A percentile compares a stretch with the other conserved stretches of the same genome.
These are phyloP conservation scores for Harpagoxenus sublaevis DNA, from an alignment of 2,888 invertebrate genomes.

Conservation along the genomic window DNA sequence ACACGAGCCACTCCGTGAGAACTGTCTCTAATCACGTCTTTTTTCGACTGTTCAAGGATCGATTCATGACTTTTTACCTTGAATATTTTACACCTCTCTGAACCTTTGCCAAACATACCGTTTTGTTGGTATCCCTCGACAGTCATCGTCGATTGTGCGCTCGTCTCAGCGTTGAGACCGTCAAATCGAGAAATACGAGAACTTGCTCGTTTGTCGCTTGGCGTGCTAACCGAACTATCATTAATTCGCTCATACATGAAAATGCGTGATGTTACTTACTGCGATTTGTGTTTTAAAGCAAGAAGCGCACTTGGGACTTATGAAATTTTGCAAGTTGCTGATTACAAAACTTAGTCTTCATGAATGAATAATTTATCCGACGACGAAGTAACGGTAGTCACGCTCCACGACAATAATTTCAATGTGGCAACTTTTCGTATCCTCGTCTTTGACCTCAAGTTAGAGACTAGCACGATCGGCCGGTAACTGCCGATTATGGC, in stretches of 20 bases:
- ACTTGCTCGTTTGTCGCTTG: slow-evolving; percentile 3
- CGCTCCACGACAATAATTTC: not conserved
- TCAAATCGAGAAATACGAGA: slow-evolving; percentile 39
- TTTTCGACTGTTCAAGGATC: slow-evolving; percentile 83
- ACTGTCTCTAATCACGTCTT: slow-evolving; percentile 78
- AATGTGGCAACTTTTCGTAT: not conserved
- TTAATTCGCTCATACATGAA: not conserved
- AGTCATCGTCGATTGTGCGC: slow-evolving; percentile 61
- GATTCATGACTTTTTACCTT: slow-evolving; percentile 74
- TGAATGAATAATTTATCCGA: not conserved
- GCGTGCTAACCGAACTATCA: not conserved
- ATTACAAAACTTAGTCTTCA: not conserved
- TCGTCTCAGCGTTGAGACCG: slow-evolving; percentile 4
- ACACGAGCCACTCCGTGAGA: slow-evolving; percentile 58
- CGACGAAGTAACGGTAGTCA: not conserved
- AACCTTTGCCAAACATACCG: slow-evolving; percentile 58
- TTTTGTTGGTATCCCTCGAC: slow-evolving; percentile 63
- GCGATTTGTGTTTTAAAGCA: not conserved
- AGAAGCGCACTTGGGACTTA: not conserved
- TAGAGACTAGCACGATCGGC: slow-evolving; percentile 50
- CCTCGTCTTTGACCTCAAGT: slow-evolving; percentile 38
- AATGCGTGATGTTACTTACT: not conserved
- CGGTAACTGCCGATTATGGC: slow-evolving; percentile 53
- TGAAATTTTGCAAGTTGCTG: not conserved
- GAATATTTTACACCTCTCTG: slow-evolving; percentile 62